Conservation (phyloP, 2,888 invertebrate genomes). For the Dione vanillae region DNA sequence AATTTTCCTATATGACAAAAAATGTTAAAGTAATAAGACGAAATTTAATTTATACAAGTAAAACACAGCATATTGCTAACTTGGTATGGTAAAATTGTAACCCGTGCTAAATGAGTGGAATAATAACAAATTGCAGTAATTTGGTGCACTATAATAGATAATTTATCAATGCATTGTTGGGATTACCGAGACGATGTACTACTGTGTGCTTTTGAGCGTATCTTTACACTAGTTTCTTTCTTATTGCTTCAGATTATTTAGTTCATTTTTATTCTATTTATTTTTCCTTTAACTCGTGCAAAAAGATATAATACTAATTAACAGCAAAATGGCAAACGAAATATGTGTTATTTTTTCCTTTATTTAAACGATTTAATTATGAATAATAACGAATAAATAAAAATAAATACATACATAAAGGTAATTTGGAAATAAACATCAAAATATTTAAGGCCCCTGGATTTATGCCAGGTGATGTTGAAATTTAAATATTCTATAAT, state of each 20-base stretch:
- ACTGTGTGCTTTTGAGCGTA: no score
- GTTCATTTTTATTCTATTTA: no score
- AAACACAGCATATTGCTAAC: not conserved
- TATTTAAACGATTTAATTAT: not conserved
- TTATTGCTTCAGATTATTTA: no score
- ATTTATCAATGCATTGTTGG: no score
- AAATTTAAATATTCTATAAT: slow-evolving; percentile 65
- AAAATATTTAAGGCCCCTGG: slow-evolving; percentile 67
- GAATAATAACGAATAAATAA: no score
- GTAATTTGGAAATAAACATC: slow-evolving; percentile 7
- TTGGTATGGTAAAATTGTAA: not conserved
- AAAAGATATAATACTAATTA: no score
- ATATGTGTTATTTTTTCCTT: no score
- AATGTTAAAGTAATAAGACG: not conserved
- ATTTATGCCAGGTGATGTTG: slow-evolving; percentile 62
- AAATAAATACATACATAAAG: not conserved
- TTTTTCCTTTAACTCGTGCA: no score
- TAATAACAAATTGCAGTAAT: slow-evolving; percentile 20
- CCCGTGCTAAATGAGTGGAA: not conserved
- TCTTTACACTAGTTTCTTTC: no score
- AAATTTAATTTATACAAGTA: not conserved
- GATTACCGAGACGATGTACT: no score
- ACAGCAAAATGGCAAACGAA: no score
- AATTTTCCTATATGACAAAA: not conserved
- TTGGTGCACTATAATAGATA: slow-evolving; percentile 45